Percentiles rank a stretch among this genome's conserved stretches.
These are phyloP conservation scores for Cheilosia grossa DNA, from an alignment of 2,888 invertebrate genomes.

Conservation along the genomic window DNA sequence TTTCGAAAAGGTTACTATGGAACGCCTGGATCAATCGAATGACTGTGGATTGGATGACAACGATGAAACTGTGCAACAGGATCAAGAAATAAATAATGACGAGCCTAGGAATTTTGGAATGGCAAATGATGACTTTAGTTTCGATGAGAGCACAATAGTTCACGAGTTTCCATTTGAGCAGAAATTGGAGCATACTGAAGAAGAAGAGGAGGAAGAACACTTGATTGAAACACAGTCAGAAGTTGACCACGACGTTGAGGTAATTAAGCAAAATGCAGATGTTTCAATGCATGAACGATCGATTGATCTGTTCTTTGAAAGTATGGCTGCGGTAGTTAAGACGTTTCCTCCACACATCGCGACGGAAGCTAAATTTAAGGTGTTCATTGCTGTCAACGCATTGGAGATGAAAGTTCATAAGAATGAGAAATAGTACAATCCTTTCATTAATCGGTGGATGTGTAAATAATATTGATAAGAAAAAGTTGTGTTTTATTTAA, in stretches of 20 bases:
- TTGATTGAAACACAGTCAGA: constrained; percentile 11
- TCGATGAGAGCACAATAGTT: constrained; percentile 28
- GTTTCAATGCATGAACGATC: constrained; percentile 51
- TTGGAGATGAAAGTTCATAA: constrained; percentile 59
- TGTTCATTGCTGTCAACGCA: constrained; percentile 69
- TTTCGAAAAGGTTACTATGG: constrained; percentile 58
- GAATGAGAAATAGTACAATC: constrained; percentile 28
- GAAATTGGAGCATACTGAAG: constrained; percentile 14
- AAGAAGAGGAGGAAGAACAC: constrained; percentile 43
- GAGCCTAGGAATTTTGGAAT: background rate
- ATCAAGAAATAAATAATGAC: constrained; percentile 16
- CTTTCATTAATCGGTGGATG: too few species aligned
- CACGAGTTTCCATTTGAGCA: constrained; percentile 7
- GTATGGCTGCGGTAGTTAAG: constrained; percentile 74
- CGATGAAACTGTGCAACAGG: background rate
- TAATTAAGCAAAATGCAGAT: background rate
- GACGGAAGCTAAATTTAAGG: constrained; percentile 66
- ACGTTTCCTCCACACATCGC: constrained; percentile 68
- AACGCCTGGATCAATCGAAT: constrained; percentile 39
- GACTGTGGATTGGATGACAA: constrained; percentile 36
- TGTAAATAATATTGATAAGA: too few species aligned
- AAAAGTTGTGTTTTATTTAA: too few species aligned
- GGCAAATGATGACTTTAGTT: constrained; percentile 31
- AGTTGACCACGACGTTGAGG: background rate
- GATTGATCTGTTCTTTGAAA: constrained; percentile 74